A percentile compares a stretch with the other conserved stretches of the same genome.
Conservation (phyloP, 2,113 vertebrate genomes). For the Orcinus orca region DNA sequence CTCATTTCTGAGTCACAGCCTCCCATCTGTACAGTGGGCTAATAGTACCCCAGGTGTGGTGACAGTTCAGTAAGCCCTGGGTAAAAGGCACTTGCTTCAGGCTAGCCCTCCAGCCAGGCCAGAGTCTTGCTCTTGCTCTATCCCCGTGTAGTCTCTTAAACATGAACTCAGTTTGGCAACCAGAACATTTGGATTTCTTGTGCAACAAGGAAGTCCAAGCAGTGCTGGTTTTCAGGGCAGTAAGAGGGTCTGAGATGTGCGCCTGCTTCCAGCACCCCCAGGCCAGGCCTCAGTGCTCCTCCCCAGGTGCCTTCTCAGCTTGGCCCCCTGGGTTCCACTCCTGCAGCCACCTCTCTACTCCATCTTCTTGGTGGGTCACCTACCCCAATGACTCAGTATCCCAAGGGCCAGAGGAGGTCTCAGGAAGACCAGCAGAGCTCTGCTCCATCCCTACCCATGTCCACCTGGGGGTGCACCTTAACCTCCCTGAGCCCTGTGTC, state of each 20-base stretch:
- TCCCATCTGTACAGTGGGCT: background rate
- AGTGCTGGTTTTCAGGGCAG: background rate
- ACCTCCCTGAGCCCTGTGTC: background rate
- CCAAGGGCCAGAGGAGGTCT: background rate
- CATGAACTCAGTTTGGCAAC: background rate
- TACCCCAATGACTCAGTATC: background rate
- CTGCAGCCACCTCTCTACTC: background rate
- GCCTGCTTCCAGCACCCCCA: fast-evolving
- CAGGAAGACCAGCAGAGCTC: background rate
- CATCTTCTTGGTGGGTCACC: background rate
- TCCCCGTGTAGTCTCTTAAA: background rate
- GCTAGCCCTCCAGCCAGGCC: background rate
- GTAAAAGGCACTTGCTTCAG: background rate
- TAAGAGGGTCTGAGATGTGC: background rate
- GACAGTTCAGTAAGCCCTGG: background rate
- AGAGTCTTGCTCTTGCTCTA: background rate
- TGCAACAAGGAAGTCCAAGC: background rate
- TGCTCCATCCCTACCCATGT: fast-evolving
- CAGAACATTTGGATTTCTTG: background rate
- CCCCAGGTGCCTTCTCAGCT: background rate
- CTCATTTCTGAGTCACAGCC: background rate
- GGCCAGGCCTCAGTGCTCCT: background rate
- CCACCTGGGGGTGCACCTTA: fast-evolving
- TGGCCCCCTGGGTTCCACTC: background rate
- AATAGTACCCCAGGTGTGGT: background rate